Base-by-base conservation (phyloP, 2,888 invertebrate genomes). In the Pycnomerus fuliginosus region DNA sequence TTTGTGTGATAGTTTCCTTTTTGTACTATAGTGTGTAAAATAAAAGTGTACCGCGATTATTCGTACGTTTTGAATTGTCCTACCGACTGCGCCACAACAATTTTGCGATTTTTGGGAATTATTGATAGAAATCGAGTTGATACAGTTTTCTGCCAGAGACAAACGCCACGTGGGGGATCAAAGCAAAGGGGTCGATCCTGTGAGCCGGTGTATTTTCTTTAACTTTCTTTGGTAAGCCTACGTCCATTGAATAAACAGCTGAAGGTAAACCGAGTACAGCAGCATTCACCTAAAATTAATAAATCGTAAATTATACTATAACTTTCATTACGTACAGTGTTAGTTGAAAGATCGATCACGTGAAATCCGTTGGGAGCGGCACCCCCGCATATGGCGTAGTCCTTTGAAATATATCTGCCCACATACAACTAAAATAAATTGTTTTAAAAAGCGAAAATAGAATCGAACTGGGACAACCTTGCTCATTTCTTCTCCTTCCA, bases 11-110 rank as follows among this genome's bases (percentile, higher is more conserved):
- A 71, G 67, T 74, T 77, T 77, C 77, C 77, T 76, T 78, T 79
- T 80, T 79, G 78, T 79, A 79, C 75, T 72, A 77, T 79, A 79
- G 76, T 72, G 73, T 77, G 76, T 78, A 77, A 65, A 63, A 66
- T 70, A 53, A 56, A 50, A 62, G n/a, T 75, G 74, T 76, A 76
- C 74, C 72, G 75, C 74, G n/a, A n/a, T n/a, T n/a, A n/a, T n/a
- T n/a, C n/a, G n/a, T n/a, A n/a, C n/a, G n/a, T n/a, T n/a, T n/a
- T n/a, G n/a, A n/a, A n/a, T n/a, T n/a, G n/a, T n/a, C n/a, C n/a
- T n/a, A n/a, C n/a, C n/a, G n/a, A n/a, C n/a, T n/a, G n/a, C n/a
- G n/a, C n/a, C n/a, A n/a, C n/a, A n/a, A n/a, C n/a, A n/a, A n/a
- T n/a, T n/a, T n/a, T n/a, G 4, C 4, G 4, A 13, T 12, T 30